Evolutionary conservation across 2,888 invertebrate genomes (phyloP), one percentile per base, ranked within the genome.

Genomic region (Lobophora halterata): DNA sequence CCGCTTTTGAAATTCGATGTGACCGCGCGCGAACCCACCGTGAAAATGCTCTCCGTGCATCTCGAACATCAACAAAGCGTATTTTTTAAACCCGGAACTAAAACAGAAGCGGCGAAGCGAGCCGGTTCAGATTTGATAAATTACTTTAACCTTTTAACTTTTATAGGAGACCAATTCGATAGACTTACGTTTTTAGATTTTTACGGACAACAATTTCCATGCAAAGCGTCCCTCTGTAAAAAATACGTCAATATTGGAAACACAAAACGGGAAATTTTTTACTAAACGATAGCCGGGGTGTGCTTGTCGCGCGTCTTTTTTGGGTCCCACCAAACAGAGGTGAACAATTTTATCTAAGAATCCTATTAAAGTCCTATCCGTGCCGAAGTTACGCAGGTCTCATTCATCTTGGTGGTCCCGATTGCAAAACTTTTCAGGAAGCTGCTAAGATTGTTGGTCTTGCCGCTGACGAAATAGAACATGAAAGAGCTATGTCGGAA

Each of bases 291-390:
- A 30, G 5, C n/a, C 20, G 21, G 6, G 30, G 20, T 13, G 8
- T 13, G 9, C 20, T 30, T n/a, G 30, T 21, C 6, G 30, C 20
- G 13, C 30, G 30, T 20, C 3, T 21, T 1, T 34, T 27, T 21
- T 34, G 28, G 28, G 36, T 29, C 27, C 23, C 14, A 1, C 24
- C 36, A 5, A 29, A 29, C 18, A 36, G 25, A 29, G 27, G 14
- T 18, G 28, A 36, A 29, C 36, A 36, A 18, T 36, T 36, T 24
- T 36, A 19, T n/a, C n/a, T n/a, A n/a, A n/a, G n/a, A n/a, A n/a
- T n/a, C n/a, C n/a, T n/a, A n/a, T n/a, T n/a, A n/a, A n/a, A n/a
- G n/a, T n/a, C n/a, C n/a, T n/a, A n/a, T n/a, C n/a, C n/a, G n/a
- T n/a, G n/a, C n/a, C n/a, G n/a, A n/a, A n/a, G n/a, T n/a, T n/a